These are phyloP conservation scores for Eulemur mongoz DNA, from an alignment of 2,797 vertebrate genomes.

Conservation along the genomic window DNA sequence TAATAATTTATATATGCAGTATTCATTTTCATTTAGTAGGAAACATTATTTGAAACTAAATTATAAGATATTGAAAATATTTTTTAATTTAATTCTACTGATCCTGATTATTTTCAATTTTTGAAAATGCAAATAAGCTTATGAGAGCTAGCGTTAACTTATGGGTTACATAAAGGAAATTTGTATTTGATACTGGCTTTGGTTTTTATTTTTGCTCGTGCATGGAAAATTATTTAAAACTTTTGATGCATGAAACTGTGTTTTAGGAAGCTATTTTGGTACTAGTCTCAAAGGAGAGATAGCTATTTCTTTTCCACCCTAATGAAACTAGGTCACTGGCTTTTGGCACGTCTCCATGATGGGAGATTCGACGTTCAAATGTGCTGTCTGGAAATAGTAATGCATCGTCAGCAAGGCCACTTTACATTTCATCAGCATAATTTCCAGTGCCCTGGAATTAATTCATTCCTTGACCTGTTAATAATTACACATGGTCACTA, in stretches of 20 bases:
- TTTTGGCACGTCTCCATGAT: conserved; percentile 77
- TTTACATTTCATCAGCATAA: conserved; percentile 82
- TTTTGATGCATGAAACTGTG: conserved; percentile 2
- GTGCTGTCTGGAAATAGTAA: conserved; percentile 80
- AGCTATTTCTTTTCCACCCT: conserved; percentile 78
- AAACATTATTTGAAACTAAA: not conserved
- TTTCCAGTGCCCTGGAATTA: conserved; percentile 82
- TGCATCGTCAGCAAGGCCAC: conserved; percentile 53
- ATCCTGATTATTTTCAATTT: not conserved
- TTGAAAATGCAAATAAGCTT: conserved; percentile 3
- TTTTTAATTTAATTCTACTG: not conserved
- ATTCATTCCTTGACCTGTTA: conserved; percentile 84
- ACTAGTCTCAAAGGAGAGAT: conserved; percentile 75
- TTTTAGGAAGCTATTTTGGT: conserved; percentile 76
- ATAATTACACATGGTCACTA: conserved; percentile 76
- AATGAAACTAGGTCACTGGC: conserved; percentile 77
- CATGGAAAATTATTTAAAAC: conserved; percentile 42
- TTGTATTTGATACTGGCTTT: not conserved
- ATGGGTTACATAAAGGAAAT: not conserved
- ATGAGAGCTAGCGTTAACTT: not conserved
- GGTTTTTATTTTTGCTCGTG: conserved; percentile 2
- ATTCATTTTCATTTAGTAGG: not conserved
- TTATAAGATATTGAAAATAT: not conserved
- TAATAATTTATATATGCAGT: conserved; percentile 19
- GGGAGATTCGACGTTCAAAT: conserved; percentile 77